These are phyloP conservation scores for Crenichthys baileyi DNA, from an alignment of 2,797 vertebrate species.

Conservation along the genomic window DNA sequence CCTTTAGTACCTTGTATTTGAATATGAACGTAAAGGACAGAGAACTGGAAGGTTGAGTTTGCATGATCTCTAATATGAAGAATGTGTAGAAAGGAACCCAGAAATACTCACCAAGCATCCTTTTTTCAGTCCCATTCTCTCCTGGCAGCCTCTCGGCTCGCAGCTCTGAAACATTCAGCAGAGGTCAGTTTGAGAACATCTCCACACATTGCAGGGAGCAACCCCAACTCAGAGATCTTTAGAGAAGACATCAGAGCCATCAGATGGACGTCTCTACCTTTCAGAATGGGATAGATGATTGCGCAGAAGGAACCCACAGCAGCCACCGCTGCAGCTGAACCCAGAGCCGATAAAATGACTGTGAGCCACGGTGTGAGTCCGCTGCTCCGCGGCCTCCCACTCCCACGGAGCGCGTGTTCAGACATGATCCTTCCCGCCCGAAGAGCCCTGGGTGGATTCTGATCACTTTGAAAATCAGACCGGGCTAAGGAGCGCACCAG, in stretches of 20 bases:
- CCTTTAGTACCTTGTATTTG: neutral
- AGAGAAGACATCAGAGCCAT: neutral
- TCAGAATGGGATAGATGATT: conserved; percentile 76
- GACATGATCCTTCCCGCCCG: neutral
- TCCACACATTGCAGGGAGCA: no score
- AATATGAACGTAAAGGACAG: neutral
- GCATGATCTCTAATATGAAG: neutral
- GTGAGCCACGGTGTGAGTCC: conserved; percentile 49
- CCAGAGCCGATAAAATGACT: conserved; percentile 59
- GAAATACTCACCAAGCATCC: conserved; percentile 72
- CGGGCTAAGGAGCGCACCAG: neutral
- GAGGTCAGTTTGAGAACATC: neutral
- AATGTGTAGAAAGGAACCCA: neutral
- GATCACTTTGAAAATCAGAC: neutral
- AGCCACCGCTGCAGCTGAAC: conserved; percentile 53
- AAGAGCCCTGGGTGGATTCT: neutral
- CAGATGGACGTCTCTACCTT: conserved; percentile 60
- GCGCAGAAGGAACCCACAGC: conserved; percentile 68
- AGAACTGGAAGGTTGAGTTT: neutral
- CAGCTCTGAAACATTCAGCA: conserved; percentile 73
- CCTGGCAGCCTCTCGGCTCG: conserved; percentile 61
- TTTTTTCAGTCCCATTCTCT: conserved; percentile 73
- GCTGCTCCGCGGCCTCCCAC: neutral
- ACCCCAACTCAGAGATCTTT: neutral
- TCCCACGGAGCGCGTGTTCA: neutral